These are phyloP conservation scores for Rallus crepitans DNA, from an alignment of 2,797 vertebrate species.

Conservation along the genomic window DNA sequence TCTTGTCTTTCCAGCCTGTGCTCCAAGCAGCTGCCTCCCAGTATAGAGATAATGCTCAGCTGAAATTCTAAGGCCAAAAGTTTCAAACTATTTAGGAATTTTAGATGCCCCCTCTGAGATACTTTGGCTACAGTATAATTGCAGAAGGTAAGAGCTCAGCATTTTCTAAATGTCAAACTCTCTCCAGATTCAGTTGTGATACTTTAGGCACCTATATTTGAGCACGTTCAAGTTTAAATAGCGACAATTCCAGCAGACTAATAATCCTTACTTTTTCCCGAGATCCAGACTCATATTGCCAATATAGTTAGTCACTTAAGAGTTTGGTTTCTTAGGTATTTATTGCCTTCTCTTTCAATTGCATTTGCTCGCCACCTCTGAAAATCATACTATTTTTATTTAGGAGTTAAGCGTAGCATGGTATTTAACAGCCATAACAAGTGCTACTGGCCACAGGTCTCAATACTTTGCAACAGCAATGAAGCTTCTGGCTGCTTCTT, in stretches of 20 bases:
- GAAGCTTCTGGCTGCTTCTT: neutral
- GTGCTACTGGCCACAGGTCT: neutral
- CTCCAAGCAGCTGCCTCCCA: neutral
- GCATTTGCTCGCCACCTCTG: neutral
- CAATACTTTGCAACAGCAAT: neutral
- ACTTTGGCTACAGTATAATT: neutral
- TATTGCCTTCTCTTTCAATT: neutral
- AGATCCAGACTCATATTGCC: neutral
- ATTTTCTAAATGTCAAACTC: constrained; percentile 21
- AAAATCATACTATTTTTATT: neutral
- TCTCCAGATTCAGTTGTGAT: neutral
- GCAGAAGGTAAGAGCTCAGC: neutral
- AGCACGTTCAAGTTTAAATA: neutral
- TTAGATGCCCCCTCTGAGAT: neutral
- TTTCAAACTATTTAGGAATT: neutral
- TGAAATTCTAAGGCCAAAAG: neutral
- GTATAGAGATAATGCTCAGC: neutral
- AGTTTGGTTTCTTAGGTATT: neutral
- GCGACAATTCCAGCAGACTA: neutral
- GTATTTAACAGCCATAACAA: neutral
- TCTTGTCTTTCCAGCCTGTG: neutral
- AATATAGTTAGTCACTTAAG: neutral
- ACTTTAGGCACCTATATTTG: neutral
- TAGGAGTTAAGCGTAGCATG: neutral
- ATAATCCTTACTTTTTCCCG: neutral